These are phyloP conservation scores for Engystomops pustulosus DNA, from an alignment of 2,113 vertebrate genomes.

Conservation along the genomic window DNA sequence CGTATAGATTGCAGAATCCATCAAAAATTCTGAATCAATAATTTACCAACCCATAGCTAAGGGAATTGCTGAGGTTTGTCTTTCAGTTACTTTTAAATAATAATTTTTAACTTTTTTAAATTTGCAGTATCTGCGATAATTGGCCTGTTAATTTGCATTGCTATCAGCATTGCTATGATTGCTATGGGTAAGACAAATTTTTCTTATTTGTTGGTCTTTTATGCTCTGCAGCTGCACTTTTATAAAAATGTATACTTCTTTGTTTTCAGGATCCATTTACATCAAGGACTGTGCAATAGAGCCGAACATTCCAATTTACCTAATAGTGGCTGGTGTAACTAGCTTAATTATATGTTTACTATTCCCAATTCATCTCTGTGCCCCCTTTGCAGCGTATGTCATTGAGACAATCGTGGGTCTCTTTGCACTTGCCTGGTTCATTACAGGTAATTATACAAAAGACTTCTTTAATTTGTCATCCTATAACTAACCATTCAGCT, in stretches of 20 bases:
- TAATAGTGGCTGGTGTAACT: slow-evolving; percentile 36
- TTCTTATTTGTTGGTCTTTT: neutral
- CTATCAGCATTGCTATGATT: slow-evolving; percentile 46
- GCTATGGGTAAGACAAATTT: neutral
- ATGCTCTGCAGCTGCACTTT: too few relatives aligned
- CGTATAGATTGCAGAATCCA: too few relatives aligned
- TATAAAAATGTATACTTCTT: neutral
- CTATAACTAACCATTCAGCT: neutral
- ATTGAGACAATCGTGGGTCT: neutral
- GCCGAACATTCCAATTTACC: slow-evolving; percentile 42
- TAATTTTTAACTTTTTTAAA: too few relatives aligned
- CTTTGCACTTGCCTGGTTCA: slow-evolving; percentile 36
- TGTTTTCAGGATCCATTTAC: slow-evolving; percentile 14
- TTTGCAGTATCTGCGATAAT: too few relatives aligned
- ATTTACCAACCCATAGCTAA: too few relatives aligned
- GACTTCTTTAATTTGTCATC: neutral
- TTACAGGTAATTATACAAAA: slow-evolving; percentile 27
- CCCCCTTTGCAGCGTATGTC: neutral
- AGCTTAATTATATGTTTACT: neutral
- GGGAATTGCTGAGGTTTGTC: too few relatives aligned
- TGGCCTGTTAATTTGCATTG: neutral
- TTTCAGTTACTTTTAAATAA: too few relatives aligned
- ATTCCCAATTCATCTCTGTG: neutral
- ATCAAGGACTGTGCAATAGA: slow-evolving; percentile 17
- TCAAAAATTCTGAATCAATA: too few relatives aligned